A percentile compares a stretch with the other conserved stretches of the same genome.
Evolutionary conservation across 2,113 vertebrate species (phyloP).

Genomic region (Pagrus major): DNA sequence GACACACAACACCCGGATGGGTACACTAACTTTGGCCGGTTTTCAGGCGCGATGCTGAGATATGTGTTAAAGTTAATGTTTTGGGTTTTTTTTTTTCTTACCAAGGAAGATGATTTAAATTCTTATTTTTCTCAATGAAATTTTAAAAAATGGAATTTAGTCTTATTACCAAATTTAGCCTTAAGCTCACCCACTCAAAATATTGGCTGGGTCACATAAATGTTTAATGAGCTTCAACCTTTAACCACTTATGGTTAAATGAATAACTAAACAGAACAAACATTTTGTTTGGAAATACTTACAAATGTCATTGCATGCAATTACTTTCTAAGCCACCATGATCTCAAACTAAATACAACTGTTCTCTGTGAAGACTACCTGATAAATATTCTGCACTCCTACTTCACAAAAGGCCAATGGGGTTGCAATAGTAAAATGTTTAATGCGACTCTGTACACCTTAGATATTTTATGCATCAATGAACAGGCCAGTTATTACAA

Average conservation of each 20-base stretch:
- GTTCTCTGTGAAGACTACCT: not conserved
- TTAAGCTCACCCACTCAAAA: not conserved
- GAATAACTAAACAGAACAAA: not conserved
- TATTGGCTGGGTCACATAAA: slow-evolving; percentile 9
- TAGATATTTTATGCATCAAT: slow-evolving; percentile 13
- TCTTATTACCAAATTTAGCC: not conserved
- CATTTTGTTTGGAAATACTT: not conserved
- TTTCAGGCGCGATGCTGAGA: no score
- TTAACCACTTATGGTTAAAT: not conserved
- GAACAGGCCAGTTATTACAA: not conserved
- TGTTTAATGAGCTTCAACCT: not conserved
- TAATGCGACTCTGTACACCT: slow-evolving; percentile 7
- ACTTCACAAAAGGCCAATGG: not conserved
- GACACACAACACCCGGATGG: no score
- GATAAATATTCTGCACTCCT: slow-evolving; percentile 8
- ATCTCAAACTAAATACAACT: slow-evolving; percentile 1
- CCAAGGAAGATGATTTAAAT: no score
- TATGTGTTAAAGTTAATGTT: no score
- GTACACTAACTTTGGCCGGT: no score
- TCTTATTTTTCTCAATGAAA: not conserved
- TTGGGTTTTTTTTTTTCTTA: no score
- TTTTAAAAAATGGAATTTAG: not conserved
- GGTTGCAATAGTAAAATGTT: slow-evolving; percentile 11
- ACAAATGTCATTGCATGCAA: not conserved
- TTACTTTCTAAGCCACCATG: not conserved